Percentiles rank a stretch among this genome's conserved stretches.
These are phyloP conservation scores for Euleptes europaea DNA, from an alignment of 2,113 vertebrate genomes.

Conservation along the genomic window DNA sequence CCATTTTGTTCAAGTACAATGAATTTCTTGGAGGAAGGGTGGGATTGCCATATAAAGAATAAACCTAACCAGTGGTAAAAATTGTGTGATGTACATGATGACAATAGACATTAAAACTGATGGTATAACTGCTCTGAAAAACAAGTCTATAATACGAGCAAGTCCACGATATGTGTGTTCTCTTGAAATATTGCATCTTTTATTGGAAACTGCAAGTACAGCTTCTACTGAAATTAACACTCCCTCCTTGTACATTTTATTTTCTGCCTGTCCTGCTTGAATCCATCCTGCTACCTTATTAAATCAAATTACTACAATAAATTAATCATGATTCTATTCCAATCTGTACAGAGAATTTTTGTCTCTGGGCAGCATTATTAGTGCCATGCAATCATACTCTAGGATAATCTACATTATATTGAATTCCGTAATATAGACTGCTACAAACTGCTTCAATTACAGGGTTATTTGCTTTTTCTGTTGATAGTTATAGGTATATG, in stretches of 20 bases:
- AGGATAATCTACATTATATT: neutral
- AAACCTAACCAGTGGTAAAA: no score
- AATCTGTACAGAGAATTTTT: neutral
- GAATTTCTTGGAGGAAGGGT: no score
- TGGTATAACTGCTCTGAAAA: no score
- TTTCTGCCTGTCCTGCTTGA: neutral
- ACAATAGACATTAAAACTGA: no score
- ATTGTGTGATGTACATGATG: no score
- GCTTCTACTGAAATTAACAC: neutral
- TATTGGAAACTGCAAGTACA: neutral
- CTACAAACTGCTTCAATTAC: neutral
- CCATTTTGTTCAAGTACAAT: no score
- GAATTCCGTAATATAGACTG: neutral
- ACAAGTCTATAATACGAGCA: no score
- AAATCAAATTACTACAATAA: neutral
- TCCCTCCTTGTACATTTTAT: neutral
- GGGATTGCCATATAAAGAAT: no score
- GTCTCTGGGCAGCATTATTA: rapidly evolving
- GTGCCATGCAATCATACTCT: neutral
- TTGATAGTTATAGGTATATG: neutral
- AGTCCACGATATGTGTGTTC: no score
- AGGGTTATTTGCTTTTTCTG: neutral
- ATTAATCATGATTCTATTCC: neutral
- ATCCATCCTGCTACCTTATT: neutral
- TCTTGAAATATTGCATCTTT: neutral